Conservation (phyloP, 2,113 vertebrate genomes). For the Speoplatyrhinus poulsoni region DNA sequence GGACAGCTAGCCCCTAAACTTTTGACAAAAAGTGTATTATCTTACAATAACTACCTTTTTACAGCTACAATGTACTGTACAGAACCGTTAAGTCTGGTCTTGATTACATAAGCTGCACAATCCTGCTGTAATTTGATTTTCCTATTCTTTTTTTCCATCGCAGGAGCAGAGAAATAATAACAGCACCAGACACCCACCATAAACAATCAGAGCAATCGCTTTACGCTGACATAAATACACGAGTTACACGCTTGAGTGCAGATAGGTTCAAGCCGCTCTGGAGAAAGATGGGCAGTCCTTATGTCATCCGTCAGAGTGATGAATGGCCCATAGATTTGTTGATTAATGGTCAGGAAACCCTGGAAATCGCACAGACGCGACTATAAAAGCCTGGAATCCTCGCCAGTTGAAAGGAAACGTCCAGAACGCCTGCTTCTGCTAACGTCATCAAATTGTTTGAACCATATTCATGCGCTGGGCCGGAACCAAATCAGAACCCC, state of each 20-base stretch:
- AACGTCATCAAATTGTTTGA: not conserved
- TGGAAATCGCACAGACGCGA: constrained; percentile 19
- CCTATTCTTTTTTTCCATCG: not conserved
- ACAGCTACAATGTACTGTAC: too few relatives aligned
- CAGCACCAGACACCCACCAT: not conserved
- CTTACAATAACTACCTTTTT: too few relatives aligned
- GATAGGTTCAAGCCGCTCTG: not conserved
- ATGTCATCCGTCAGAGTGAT: constrained; percentile 46
- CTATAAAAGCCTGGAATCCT: constrained; percentile 14
- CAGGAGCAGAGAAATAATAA: not conserved
- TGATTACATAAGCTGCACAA: not conserved
- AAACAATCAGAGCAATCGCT: not conserved
- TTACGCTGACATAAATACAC: not conserved
- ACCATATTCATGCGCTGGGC: not conserved
- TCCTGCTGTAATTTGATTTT: not conserved
- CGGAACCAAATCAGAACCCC: constrained; percentile 6
- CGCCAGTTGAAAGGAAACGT: not conserved
- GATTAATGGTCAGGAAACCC: constrained; percentile 51
- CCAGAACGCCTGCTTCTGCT: constrained; percentile 13
- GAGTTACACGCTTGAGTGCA: not conserved
- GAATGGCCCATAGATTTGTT: constrained; percentile 28
- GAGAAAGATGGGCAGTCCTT: constrained; percentile 8
- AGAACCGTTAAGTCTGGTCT: too few relatives aligned
- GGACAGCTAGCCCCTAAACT: too few relatives aligned
- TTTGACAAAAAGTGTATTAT: too few relatives aligned